Evolutionary conservation across 2,888 invertebrate species (phyloP).

Genomic region (Eupithecia pulchellata): DNA sequence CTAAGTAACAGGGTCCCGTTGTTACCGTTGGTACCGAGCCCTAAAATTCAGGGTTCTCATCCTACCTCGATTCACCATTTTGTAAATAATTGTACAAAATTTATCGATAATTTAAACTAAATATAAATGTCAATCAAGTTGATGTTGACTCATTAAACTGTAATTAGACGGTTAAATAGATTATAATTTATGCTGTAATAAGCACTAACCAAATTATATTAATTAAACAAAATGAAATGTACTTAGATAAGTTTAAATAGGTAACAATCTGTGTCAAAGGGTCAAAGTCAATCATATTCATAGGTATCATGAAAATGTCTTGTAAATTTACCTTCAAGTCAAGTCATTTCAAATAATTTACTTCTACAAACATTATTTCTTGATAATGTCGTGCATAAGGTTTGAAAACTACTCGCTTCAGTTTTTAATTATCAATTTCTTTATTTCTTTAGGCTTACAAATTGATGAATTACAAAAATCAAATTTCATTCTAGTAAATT

Average conservation of each 20-base stretch:
- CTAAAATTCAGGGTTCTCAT: conserved; percentile 33
- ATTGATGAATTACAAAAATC: too few relatives aligned
- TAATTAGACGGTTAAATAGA: too few relatives aligned
- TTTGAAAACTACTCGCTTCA: too few relatives aligned
- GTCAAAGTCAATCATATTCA: not conserved
- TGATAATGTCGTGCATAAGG: too few relatives aligned
- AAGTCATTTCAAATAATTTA: not conserved
- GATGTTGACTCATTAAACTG: not conserved
- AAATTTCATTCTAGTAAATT: too few relatives aligned
- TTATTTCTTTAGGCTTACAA: too few relatives aligned
- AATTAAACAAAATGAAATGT: not conserved
- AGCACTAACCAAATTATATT: not conserved
- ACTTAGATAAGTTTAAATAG: not conserved
- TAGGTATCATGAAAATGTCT: not conserved
- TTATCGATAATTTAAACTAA: not conserved
- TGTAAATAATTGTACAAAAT: conserved; percentile 28
- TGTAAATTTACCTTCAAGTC: not conserved
- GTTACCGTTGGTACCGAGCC: not conserved
- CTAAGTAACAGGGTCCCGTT: not conserved
- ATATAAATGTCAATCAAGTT: not conserved
- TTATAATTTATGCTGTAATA: not conserved
- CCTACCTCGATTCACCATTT: conserved; percentile 37
- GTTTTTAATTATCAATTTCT: too few relatives aligned
- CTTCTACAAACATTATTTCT: too few relatives aligned
- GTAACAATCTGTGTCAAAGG: not conserved